These are phyloP conservation scores for Diplazon laetatorius DNA, from an alignment of 2,888 invertebrate species.

Conservation along the genomic window DNA sequence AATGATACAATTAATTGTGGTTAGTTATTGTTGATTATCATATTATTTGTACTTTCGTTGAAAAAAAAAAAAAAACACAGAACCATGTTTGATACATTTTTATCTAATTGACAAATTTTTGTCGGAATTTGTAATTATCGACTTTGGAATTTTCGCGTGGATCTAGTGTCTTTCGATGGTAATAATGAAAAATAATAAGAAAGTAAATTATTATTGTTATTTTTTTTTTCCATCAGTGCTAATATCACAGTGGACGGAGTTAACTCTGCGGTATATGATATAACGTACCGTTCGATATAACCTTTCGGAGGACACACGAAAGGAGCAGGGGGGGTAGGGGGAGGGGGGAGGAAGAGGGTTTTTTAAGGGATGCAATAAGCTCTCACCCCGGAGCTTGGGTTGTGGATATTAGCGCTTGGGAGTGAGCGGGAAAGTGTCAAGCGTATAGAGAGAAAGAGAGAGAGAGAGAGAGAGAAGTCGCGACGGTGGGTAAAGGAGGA, in stretches of 20 bases:
- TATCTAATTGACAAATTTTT: no score
- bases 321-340: no score
- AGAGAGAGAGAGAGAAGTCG: no score
- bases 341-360: no score
- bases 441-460: slow-evolving; percentile 26
- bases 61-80: no score
- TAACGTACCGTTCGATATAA: slow-evolving; percentile 4
- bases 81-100: no score
- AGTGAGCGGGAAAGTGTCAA: slow-evolving; percentile 12
- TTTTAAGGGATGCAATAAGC: slow-evolving; percentile 60
- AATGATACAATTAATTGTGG: no score
- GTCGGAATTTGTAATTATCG: no score
- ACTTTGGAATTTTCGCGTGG: no score
- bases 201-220: neutral
- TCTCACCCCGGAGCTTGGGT: slow-evolving; percentile 47
- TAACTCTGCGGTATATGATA: neutral
- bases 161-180: neutral
- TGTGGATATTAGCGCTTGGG: slow-evolving; percentile 57
- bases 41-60: no score
- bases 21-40: no score
- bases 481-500: slow-evolving; percentile 36
- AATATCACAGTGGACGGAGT: slow-evolving; percentile 1
- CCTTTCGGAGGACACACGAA: slow-evolving; percentile 16
- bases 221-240: slow-evolving; percentile 5
- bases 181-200: neutral